Evolutionary conservation across 2,797 vertebrate species (phyloP).

Genomic region (Squalus acanthias): DNA sequence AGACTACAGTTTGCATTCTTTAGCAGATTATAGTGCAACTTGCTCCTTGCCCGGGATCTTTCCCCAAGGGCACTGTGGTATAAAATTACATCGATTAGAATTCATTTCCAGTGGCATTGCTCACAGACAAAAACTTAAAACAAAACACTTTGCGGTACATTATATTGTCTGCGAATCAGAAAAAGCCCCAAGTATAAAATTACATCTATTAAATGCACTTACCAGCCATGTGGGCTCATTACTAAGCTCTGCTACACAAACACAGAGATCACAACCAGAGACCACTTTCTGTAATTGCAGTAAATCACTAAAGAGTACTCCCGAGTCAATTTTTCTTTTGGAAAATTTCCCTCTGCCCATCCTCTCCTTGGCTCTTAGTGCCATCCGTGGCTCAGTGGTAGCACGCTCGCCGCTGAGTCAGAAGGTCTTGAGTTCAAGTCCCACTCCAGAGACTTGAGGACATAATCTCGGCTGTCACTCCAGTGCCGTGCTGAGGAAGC

Average conservation of each 20-base stretch:
- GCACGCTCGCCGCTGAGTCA: background rate
- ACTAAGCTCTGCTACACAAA: background rate
- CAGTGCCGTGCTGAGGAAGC: background rate
- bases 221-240: background rate
- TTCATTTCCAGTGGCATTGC: constrained; percentile 16
- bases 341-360: background rate
- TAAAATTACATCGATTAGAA: constrained; percentile 22
- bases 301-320: background rate
- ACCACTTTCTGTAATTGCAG: background rate
- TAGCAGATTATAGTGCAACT: background rate
- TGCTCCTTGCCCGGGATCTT: background rate
- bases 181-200: background rate
- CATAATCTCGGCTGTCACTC: background rate
- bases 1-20: constrained; percentile 15
- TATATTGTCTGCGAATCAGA: constrained; percentile 6
- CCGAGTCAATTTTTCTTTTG: background rate
- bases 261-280: background rate
- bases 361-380: background rate
- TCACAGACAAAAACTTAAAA: constrained; percentile 15
- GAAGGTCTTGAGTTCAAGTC: background rate
- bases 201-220: background rate
- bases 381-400: background rate
- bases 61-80: background rate
- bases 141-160: background rate
- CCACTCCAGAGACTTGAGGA: background rate